phyloP scores from a whole-genome alignment of 2,113 vertebrate species.

The Chaetodon trifascialis region DNA sequence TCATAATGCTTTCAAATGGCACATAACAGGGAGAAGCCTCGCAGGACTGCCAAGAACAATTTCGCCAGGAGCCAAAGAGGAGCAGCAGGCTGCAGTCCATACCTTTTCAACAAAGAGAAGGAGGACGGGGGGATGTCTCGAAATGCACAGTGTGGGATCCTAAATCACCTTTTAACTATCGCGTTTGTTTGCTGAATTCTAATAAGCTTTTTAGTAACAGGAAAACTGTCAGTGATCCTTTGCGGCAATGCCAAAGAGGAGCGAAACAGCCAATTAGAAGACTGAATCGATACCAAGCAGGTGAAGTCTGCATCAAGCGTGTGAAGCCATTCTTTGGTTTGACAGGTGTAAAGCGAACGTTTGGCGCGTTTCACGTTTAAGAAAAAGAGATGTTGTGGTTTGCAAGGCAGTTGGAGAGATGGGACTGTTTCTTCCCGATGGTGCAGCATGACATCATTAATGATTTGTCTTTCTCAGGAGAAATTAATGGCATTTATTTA shows the following conservation, averaged over 20 bases:
- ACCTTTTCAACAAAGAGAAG: conserved; percentile 69
- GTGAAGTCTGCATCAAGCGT: neutral
- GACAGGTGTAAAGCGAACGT: neutral
- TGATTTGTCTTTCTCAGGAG: neutral
- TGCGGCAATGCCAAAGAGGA: neutral
- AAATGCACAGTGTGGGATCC: conserved; percentile 24
- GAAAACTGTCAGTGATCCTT: neutral
- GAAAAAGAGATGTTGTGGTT: neutral
- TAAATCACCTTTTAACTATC: conserved; percentile 46
- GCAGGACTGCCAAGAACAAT: conserved; percentile 79
- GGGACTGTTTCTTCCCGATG: neutral
- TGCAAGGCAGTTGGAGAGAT: neutral
- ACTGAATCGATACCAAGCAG: neutral
- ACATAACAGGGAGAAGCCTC: conserved; percentile 78
- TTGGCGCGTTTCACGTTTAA: neutral
- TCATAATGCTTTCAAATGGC: conserved; percentile 84
- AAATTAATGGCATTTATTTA: neutral
- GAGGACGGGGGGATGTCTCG: conserved; percentile 39
- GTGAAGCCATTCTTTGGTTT: neutral
- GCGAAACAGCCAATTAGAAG: neutral
- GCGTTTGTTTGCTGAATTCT: conserved; percentile 32
- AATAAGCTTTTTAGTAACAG: conserved; percentile 24
- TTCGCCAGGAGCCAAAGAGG: conserved; percentile 75
- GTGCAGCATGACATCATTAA: neutral
- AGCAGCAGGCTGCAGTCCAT: conserved; percentile 73